These are phyloP conservation scores for Diogma glabrata DNA, from an alignment of 2,888 invertebrate genomes.

Conservation along the genomic window DNA sequence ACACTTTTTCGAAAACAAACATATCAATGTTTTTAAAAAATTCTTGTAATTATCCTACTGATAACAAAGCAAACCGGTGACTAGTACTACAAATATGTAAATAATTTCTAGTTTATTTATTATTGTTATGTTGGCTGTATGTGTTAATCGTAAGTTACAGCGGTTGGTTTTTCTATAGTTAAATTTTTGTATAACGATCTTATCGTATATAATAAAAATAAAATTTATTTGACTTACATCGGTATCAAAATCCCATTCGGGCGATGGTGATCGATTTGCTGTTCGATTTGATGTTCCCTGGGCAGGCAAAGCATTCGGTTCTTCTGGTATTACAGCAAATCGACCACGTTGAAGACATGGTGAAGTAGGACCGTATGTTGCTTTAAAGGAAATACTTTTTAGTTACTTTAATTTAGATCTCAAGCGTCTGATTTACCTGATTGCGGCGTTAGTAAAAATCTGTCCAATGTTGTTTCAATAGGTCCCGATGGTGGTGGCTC, in stretches of 20 bases:
- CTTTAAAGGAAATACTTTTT: constrained; percentile 21
- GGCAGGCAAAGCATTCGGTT: constrained; percentile 35
- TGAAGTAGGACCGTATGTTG: constrained; percentile 35
- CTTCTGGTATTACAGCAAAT: constrained; percentile 38
- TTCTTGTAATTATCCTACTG: constrained; percentile 1
- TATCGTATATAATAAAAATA: too few relatives aligned
- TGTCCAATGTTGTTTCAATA: constrained; percentile 35
- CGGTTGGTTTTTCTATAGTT: too few relatives aligned
- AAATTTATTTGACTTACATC: constrained; percentile 21
- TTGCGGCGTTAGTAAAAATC: constrained; percentile 35
- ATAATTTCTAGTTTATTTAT: too few relatives aligned
- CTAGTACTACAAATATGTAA: too few relatives aligned
- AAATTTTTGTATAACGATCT: too few relatives aligned
- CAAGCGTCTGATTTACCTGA: constrained; percentile 27
- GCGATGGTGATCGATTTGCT: constrained; percentile 32
- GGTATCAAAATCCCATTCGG: constrained; percentile 38
- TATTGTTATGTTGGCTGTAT: too few relatives aligned
- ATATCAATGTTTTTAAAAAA: too few relatives aligned
- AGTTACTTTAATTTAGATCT: not conserved
- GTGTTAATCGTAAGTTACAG: too few relatives aligned
- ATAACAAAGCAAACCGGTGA: constrained; percentile 6
- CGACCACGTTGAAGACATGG: constrained; percentile 36
- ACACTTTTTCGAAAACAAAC: too few relatives aligned
- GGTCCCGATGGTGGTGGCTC: constrained; percentile 31
- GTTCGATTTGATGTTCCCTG: constrained; percentile 26